Evolutionary conservation across 2,113 vertebrate species (phyloP).

Genomic region (Gobius niger): DNA sequence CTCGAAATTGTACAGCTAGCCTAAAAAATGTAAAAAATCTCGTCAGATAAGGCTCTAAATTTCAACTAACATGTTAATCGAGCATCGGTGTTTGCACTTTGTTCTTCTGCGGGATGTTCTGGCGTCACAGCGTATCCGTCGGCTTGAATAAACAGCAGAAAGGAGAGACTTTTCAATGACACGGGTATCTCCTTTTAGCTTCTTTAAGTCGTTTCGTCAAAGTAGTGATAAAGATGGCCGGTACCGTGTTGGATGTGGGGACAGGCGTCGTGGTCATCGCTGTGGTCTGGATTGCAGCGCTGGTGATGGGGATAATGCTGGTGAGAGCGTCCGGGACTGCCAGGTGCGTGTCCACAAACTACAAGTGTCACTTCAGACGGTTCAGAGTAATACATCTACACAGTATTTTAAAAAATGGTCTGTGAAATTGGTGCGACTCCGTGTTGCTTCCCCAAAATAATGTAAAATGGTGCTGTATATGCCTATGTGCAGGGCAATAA

Average conservation of each 20-base stretch:
- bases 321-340: slow-evolving; percentile 65
- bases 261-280: slow-evolving; percentile 80
- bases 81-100: background rate
- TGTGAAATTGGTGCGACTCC: too few relatives aligned
- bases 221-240: slow-evolving; percentile 65
- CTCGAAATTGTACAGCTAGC: too few relatives aligned
- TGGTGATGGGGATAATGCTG: slow-evolving; percentile 70
- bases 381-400: too few relatives aligned
- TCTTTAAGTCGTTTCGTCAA: background rate
- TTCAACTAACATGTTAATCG: background rate
- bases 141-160: background rate
- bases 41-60: too few relatives aligned
- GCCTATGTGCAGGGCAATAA: too few relatives aligned
- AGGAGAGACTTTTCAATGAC: background rate
- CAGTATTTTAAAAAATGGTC: too few relatives aligned
- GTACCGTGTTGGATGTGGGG: slow-evolving; percentile 76
- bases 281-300: slow-evolving; percentile 79
- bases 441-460: too few relatives aligned
- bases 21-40: background rate
- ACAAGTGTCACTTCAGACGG: too few relatives aligned
- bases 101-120: background rate
- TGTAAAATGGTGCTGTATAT: too few relatives aligned
- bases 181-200: background rate
- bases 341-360: slow-evolving; percentile 75
- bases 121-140: background rate